These are phyloP conservation scores for Hippocampus kuda DNA, from an alignment of 2,797 vertebrate genomes.

Conservation along the genomic window DNA sequence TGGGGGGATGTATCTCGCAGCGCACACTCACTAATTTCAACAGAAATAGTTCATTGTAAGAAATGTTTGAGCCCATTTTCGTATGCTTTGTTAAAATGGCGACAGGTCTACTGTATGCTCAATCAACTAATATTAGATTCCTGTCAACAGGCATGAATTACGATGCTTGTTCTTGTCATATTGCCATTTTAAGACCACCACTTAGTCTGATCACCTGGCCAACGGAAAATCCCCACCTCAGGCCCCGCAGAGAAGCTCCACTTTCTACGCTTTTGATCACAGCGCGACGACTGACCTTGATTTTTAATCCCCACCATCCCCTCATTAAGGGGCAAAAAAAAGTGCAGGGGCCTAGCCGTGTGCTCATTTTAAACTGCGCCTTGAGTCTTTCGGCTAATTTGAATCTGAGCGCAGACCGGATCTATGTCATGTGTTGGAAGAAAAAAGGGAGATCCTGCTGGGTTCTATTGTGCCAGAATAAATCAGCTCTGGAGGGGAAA, in stretches of 20 bases:
- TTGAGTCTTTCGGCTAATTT: neutral
- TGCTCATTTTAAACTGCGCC: neutral
- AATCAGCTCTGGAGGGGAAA: neutral
- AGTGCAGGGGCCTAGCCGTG: neutral
- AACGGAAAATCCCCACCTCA: neutral
- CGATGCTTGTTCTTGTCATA: too few relatives aligned
- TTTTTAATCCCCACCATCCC: neutral
- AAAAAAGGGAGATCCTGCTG: neutral
- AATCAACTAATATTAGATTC: too few relatives aligned
- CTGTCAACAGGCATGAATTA: neutral
- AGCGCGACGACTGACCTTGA: neutral
- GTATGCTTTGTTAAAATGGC: too few relatives aligned
- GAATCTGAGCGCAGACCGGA: neutral
- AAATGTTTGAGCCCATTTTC: too few relatives aligned
- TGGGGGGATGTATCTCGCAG: too few relatives aligned
- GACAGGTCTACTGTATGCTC: too few relatives aligned
- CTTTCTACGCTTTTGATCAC: neutral
- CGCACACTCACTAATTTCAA: too few relatives aligned
- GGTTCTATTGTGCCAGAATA: constrained; percentile 1
- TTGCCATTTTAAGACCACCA: neutral
- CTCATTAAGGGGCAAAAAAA: neutral
- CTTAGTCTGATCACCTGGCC: neutral
- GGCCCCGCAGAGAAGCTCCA: neutral
- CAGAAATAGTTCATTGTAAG: too few relatives aligned
- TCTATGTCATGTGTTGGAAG: neutral